A percentile compares a stretch with the other conserved stretches of the same genome.
Evolutionary conservation across 2,113 vertebrate species (phyloP).

Genomic region (Oncorhynchus gorbuscha): DNA sequence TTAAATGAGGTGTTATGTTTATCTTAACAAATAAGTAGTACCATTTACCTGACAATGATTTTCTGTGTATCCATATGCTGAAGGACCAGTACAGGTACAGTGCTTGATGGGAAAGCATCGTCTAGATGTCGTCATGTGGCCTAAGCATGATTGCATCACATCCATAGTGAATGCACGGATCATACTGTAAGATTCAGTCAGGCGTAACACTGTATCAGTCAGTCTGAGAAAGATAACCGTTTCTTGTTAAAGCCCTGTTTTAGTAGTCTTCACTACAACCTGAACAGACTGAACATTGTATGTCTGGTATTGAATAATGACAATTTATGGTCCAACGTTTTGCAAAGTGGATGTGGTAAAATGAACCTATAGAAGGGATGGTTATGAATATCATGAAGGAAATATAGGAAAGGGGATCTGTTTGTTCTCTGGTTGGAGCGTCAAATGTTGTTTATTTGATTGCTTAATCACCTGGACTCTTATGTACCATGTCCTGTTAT

Average conservation of each 20-base stretch:
- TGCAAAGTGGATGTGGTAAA: neutral
- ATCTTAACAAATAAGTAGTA: neutral
- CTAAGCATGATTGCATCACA: neutral
- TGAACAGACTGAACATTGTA: neutral
- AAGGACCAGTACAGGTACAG: neutral
- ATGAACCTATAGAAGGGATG: neutral
- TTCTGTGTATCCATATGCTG: constrained; percentile 14
- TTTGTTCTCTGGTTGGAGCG: neutral
- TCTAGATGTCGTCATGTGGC: neutral
- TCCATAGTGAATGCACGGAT: neutral
- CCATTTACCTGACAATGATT: neutral
- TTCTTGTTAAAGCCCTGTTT: neutral
- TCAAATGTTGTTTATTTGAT: constrained; percentile 26
- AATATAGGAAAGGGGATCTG: too few relatives aligned
- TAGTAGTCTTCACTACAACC: neutral
- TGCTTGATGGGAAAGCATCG: neutral
- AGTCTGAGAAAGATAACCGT: neutral
- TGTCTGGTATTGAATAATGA: neutral
- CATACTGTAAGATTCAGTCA: neutral
- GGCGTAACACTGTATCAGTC: neutral
- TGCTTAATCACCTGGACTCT: neutral
- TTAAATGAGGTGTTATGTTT: neutral
- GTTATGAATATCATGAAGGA: neutral
- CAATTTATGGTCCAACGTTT: constrained; percentile 50
- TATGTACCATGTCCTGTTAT: neutral